Conservation (phyloP, 2,797 vertebrate species). For the Pampus argenteus region DNA sequence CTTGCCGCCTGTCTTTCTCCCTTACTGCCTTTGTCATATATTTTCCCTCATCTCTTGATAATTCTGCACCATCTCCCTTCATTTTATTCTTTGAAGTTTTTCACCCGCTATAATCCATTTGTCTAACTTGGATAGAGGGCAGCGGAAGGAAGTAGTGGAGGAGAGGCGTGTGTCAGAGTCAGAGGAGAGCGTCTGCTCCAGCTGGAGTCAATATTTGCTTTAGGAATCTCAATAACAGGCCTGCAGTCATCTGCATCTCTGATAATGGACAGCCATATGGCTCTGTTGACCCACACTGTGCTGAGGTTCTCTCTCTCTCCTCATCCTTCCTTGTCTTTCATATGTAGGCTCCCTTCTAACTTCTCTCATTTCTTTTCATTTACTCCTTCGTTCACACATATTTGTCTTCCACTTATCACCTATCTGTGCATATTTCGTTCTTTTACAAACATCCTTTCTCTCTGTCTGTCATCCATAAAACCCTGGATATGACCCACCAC, state of each 20-base stretch:
- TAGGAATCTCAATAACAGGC: constrained; percentile 90
- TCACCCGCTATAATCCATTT: constrained; percentile 68
- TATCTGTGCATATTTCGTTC: constrained; percentile 56
- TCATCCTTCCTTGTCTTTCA: constrained; percentile 55
- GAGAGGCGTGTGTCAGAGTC: constrained; percentile 80
- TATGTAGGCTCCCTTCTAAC: constrained; percentile 44
- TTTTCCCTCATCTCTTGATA: constrained; percentile 45
- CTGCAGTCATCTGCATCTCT: constrained; percentile 88
- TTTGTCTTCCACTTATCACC: constrained; percentile 53
- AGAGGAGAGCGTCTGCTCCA: constrained; percentile 79
- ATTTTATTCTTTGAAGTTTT: constrained; percentile 60
- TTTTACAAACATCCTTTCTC: constrained; percentile 52
- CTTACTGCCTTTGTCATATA: constrained; percentile 34
- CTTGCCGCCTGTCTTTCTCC: constrained; percentile 42
- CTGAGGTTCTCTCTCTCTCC: constrained; percentile 68
- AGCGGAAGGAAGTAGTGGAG: constrained; percentile 78
- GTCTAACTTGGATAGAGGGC: constrained; percentile 69
- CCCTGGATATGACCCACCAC: constrained; percentile 78
- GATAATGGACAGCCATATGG: constrained; percentile 91
- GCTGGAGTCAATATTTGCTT: constrained; percentile 91
- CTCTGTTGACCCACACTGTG: constrained; percentile 88
- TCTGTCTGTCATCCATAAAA: constrained; percentile 66
- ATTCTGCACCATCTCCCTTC: constrained; percentile 40
- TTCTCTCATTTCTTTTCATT: constrained; percentile 59
- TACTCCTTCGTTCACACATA: constrained; percentile 31